Base-by-base conservation (phyloP, 2,113 vertebrate species). In the Tympanuchus pallidicinctus region DNA sequence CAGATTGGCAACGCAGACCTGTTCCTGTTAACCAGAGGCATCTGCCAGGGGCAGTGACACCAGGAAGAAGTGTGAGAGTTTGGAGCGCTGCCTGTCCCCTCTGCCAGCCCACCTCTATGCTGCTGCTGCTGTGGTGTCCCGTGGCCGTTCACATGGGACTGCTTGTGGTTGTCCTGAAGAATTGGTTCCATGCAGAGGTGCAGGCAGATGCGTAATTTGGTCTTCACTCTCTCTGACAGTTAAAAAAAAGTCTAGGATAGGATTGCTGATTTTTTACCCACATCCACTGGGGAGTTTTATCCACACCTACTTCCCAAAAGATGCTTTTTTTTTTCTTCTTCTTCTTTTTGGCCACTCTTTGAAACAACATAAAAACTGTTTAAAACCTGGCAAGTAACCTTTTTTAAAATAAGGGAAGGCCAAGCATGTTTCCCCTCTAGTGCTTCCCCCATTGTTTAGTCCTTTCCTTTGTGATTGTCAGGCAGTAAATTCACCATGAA, bases 401-500 rank as follows among this genome's bases (percentile, higher is more conserved):
- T 52, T 61, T 82, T 65, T 50, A 1, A 34, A 65, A 10, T 24
- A 38, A 19, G 25, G 22, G 42, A 67, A 80, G n/a, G 8, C 22
- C 18, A 12, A 71, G n/a, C 36, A 20, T 0, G 0, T 42, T 54
- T 25, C 42, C 21, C 14, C 13, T 84, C 43, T 32, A 60, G 0
- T 10, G 20, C 43, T 82, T 92, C 2, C 2, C 21, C 57, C 24
- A 27, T 70, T 92, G 72, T 90, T 90, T n/a, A 50, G 28, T 54
- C 74, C 54, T 89, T 85, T 76, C 36, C 80, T 48, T 92, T 86
- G 88, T 90, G 77, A 88, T 70, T 81, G 72, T 70, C 77, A 88
- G 61, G 59, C 64, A 24, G 81, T 83, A 93, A 95, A 94, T 94
- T 87, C 82, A 83, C 82, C 84, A 24, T 81, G 85, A 88, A 88